A percentile compares a stretch with the other conserved stretches of the same genome.
phyloP scores from a whole-genome alignment of 2,797 vertebrate genomes.

The Sebastes hubbsi region DNA sequence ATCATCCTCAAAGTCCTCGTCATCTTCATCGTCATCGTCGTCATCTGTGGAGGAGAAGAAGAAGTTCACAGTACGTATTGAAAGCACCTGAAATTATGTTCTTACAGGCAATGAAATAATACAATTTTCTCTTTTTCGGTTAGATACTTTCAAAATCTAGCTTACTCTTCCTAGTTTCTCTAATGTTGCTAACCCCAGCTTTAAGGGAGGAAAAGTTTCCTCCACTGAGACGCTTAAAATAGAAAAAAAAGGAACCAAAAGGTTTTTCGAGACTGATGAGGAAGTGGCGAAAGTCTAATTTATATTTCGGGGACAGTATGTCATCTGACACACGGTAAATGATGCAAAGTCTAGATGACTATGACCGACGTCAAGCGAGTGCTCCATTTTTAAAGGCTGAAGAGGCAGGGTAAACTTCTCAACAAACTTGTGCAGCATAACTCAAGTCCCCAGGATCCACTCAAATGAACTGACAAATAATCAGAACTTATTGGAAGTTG shows the following conservation, averaged over 20 bases:
- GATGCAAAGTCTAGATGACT: constrained; percentile 1
- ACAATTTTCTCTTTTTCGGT: neutral
- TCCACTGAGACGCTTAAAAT: neutral
- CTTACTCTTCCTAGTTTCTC: no score
- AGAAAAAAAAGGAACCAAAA: constrained; percentile 1
- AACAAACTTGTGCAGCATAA: neutral
- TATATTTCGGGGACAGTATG: neutral
- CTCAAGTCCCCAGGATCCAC: neutral
- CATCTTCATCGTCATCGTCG: constrained; percentile 96
- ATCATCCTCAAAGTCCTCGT: constrained; percentile 97
- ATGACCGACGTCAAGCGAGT: neutral
- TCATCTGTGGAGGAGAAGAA: constrained; percentile 84
- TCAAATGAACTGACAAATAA: neutral
- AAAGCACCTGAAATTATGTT: neutral
- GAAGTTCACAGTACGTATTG: neutral
- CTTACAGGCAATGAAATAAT: neutral
- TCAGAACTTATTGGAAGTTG: neutral
- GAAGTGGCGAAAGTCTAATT: constrained; percentile 25
- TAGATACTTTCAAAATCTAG: no score
- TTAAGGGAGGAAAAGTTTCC: neutral
- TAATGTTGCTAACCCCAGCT: no score
- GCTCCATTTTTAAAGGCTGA: neutral
- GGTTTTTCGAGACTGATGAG: neutral
- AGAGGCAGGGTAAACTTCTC: neutral
- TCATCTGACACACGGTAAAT: constrained; percentile 8